Evolutionary conservation across 2,113 vertebrate genomes (phyloP), one percentile per base, ranked within the genome.

Genomic region (Pteropus alecto): DNA sequence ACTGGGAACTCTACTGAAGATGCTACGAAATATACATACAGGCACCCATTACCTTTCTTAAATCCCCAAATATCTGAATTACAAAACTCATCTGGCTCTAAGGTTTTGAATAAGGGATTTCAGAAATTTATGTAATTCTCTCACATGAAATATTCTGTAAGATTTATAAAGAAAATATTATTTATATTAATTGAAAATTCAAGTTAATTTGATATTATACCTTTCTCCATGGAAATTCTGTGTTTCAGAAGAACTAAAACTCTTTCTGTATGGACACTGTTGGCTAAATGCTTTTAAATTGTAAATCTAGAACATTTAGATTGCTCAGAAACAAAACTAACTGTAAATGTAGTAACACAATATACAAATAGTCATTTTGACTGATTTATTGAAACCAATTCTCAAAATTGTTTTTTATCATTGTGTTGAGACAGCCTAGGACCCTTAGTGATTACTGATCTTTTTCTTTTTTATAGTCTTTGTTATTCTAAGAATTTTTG

Each of bases 211-310:
- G 79, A 28, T 63, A 63, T 41, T 95, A 12, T 11, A n/a, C 3
- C 38, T 87, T 93, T 38, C 33, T 88, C 6, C 16, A 90, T 26
- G 7, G 0, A 78, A 94, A 56, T 88, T 28, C 21, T 51, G 79
- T 0, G 1, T 41, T 48, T 70, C 68, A 89, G 70, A 97, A 88
- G 3, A 95, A 97, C 26, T 61, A 81, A 92, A 94, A 90, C 35
- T 61, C 24, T 61, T 84, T 87, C 48, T 19, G 33, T 41, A 63
- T 46, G 5, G 48, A 21, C 78, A 60, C 30, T 9, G 11, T 6
- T 93, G 26, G 77, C 15, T 77, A 71, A 88, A 5, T 26, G 35
- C 33, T 94, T 92, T 94, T 54, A 84, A 58, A 26, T 33, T 83
- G 21, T n/a, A 92, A 58, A 58, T 67, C 5, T 33, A 67, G 30